Evolutionary conservation across 2,888 invertebrate species (phyloP).

Genomic region (Ophion obscuratus): DNA sequence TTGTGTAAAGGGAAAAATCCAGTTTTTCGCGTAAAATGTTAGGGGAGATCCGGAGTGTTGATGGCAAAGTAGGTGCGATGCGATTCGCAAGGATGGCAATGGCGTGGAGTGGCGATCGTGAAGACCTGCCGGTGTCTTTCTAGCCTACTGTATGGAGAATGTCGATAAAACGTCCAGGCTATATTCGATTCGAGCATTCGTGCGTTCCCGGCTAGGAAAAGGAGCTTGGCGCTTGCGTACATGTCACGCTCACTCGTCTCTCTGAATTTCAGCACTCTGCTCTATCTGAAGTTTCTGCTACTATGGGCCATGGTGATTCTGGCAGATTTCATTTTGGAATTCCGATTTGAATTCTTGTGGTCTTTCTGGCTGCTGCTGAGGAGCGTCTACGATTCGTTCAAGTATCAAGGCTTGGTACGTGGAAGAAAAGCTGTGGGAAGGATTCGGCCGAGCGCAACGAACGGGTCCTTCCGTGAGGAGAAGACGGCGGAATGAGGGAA

Average conservation of each 20-base stretch:
- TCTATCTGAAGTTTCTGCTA: slow-evolving; percentile 97
- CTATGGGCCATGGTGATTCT: slow-evolving; percentile 97
- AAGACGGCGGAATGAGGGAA: not conserved
- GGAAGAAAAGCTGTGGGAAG: not conserved
- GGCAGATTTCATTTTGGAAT: slow-evolving; percentile 98
- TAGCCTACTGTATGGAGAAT: too few species aligned
- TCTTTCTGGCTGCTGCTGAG: slow-evolving; percentile 98
- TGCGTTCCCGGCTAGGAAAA: not conserved
- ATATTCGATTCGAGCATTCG: not conserved
- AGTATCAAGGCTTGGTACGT: slow-evolving; percentile 98
- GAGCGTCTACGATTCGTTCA: slow-evolving; percentile 98
- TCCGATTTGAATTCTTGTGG: slow-evolving; percentile 99
- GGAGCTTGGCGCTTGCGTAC: not conserved
- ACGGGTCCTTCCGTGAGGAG: not conserved
- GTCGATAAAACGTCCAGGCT: not conserved
- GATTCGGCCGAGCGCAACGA: slow-evolving; percentile 9
- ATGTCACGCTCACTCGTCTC: not conserved
- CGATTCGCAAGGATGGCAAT: too few species aligned
- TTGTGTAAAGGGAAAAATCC: too few species aligned
- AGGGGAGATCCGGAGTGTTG: too few species aligned
- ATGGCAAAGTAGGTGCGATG: too few species aligned
- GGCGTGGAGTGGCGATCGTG: too few species aligned
- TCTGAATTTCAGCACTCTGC: slow-evolving; percentile 89
- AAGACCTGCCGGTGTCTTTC: too few species aligned
- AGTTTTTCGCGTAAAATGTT: too few species aligned